Percentiles rank a stretch among this genome's conserved stretches.
These are phyloP conservation scores for Plectrocnemia conspersa DNA, from an alignment of 1,140 invertebrate genomes.

Conservation along the genomic window DNA sequence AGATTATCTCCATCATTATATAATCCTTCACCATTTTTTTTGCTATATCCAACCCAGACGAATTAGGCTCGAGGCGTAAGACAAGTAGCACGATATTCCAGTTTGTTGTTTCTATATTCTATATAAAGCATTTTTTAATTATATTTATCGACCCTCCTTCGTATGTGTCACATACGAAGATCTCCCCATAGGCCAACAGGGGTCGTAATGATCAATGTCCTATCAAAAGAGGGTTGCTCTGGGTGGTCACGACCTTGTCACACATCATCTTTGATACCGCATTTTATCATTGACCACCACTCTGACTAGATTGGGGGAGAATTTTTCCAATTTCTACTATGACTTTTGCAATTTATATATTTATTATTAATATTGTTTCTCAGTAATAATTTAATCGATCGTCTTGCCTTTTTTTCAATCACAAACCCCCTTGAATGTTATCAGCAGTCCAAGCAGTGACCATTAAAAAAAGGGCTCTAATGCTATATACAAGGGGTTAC, in stretches of 20 bases:
- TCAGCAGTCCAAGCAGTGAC: conserved; percentile 2
- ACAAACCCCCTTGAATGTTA: not conserved
- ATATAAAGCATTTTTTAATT: conserved; percentile 10
- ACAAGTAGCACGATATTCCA: conserved; percentile 10
- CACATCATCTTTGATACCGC: conserved; percentile 34
- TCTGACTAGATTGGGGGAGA: conserved; percentile 26
- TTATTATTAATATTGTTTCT: not conserved
- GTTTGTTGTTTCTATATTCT: not conserved
- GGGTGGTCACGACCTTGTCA: conserved; percentile 29
- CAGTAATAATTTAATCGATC: not conserved
- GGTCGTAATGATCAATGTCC: conserved; percentile 20
- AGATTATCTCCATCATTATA: no score
- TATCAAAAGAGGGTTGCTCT: not conserved
- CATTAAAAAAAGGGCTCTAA: no score
- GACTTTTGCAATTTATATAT: not conserved
- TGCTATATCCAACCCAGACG: conserved; percentile 14
- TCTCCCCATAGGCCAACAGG: conserved; percentile 10
- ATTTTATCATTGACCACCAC: conserved; percentile 35
- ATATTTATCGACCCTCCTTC: not conserved
- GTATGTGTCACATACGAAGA: conserved; percentile 4
- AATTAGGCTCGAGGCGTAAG: conserved; percentile 20
- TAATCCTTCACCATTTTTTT: no score
- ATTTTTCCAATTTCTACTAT: not conserved
- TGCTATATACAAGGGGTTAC: conserved; percentile 12
- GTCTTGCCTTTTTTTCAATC: not conserved